A percentile compares a stretch with the other conserved stretches of the same genome.
Evolutionary conservation across 2,797 vertebrate genomes (phyloP).

Genomic region (Alectoris magna): DNA sequence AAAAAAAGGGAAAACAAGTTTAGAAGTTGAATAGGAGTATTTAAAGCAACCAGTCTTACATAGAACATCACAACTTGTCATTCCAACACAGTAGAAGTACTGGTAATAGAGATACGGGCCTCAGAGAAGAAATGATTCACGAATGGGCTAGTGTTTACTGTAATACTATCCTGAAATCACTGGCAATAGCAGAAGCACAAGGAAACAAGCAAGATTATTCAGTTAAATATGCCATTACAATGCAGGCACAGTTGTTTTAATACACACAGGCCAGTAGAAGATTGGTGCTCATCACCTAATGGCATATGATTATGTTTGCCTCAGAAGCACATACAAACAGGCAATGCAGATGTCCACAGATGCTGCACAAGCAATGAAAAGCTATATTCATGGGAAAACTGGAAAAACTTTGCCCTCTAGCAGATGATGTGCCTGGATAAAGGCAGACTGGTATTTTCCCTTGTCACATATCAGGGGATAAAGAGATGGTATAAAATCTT

Average conservation of each 20-base stretch:
- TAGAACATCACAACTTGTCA: background rate
- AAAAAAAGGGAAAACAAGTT: background rate
- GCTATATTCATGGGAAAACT: background rate
- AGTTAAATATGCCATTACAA: slow-evolving; percentile 42
- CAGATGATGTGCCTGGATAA: background rate
- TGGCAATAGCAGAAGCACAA: slow-evolving; percentile 24
- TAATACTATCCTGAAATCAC: background rate
- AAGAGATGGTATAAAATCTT: slow-evolving; percentile 76
- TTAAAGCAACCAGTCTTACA: background rate
- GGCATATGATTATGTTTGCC: slow-evolving; percentile 5
- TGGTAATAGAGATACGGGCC: background rate
- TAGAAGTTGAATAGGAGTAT: background rate
- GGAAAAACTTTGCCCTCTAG: background rate
- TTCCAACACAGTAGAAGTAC: background rate
- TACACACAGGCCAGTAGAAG: slow-evolving; percentile 4
- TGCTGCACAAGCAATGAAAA: background rate
- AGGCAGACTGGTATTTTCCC: slow-evolving; percentile 18
- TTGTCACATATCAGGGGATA: slow-evolving; percentile 42
- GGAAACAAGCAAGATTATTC: slow-evolving; percentile 13
- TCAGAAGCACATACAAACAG: background rate
- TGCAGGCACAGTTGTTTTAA: slow-evolving; percentile 57
- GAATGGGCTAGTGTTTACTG: background rate
- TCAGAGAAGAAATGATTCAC: background rate
- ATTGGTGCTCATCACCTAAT: slow-evolving; percentile 21
- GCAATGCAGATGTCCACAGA: background rate